Evolutionary conservation across 2,888 invertebrate genomes (phyloP).

Genomic region (Lamellibrachia satsuma): DNA sequence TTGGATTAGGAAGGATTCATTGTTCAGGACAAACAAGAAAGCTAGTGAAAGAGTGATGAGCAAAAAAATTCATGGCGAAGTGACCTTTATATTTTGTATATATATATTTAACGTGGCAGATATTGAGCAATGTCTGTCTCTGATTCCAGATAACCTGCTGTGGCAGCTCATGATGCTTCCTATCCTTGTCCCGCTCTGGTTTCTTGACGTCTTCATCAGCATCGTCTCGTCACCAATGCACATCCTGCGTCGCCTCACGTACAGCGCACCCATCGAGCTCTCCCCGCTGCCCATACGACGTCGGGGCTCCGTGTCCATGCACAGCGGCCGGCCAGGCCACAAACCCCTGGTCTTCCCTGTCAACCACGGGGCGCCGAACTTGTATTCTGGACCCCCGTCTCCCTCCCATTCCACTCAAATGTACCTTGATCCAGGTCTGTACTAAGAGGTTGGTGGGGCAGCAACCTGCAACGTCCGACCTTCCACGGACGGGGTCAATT

Average conservation of each 20-base stretch:
- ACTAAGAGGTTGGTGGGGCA: neutral
- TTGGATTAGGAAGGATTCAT: too few species aligned
- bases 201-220: neutral
- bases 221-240: neutral
- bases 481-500: neutral
- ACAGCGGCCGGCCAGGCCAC: neutral
- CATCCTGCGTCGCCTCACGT: neutral
- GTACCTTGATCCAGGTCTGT: neutral
- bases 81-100: too few species aligned
- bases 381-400: neutral
- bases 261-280: neutral
- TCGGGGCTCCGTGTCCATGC: neutral
- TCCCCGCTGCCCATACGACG: neutral
- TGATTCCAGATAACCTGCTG: neutral
- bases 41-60: too few species aligned
- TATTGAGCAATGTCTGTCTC: neutral
- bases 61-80: too few species aligned
- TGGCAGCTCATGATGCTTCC: slow-evolving; percentile 1
- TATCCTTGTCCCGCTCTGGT: neutral
- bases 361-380: neutral
- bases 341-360: neutral
- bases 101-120: too few species aligned
- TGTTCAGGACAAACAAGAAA: too few species aligned
- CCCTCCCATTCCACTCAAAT: neutral
- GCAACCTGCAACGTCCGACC: too few species aligned